Percentiles rank a stretch among this genome's conserved stretches.
Evolutionary conservation across 2,113 vertebrate species (phyloP).

Genomic region (Dipodomys ordii): DNA sequence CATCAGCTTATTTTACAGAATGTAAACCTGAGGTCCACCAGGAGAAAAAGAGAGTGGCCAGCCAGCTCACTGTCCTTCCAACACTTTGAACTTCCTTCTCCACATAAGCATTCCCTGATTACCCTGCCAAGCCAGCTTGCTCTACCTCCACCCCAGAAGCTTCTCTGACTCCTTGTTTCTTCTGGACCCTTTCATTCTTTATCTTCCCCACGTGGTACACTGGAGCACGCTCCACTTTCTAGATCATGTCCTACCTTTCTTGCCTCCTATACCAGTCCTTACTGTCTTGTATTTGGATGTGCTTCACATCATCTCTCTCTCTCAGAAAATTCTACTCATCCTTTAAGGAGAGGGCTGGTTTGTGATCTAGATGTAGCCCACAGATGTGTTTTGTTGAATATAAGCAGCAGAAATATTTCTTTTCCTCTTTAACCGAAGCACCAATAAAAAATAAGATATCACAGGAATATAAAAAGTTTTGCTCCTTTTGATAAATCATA

Average conservation of each 20-base stretch:
- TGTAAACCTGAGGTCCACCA: neutral
- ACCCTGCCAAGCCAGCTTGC: too few species aligned
- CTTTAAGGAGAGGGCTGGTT: neutral
- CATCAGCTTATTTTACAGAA: neutral
- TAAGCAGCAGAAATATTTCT: neutral
- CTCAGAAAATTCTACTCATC: neutral
- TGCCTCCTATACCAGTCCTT: neutral
- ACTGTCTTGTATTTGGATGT: neutral
- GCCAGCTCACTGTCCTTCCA: neutral
- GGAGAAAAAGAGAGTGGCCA: neutral
- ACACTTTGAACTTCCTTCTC: neutral
- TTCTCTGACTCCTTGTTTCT: neutral
- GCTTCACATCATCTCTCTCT: neutral
- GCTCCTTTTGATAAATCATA: neutral
- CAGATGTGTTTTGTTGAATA: neutral
- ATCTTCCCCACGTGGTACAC: neutral
- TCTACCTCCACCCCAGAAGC: neutral
- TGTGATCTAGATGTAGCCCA: neutral
- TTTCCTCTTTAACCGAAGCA: neutral
- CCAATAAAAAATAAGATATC: slow-evolving; percentile 1
- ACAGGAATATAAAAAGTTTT: neutral
- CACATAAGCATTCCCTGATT: neutral
- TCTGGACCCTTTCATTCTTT: neutral
- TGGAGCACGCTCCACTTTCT: neutral
- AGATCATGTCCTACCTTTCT: neutral